Base-by-base conservation (phyloP, 2,888 invertebrate species). In the Tachina lurida region DNA sequence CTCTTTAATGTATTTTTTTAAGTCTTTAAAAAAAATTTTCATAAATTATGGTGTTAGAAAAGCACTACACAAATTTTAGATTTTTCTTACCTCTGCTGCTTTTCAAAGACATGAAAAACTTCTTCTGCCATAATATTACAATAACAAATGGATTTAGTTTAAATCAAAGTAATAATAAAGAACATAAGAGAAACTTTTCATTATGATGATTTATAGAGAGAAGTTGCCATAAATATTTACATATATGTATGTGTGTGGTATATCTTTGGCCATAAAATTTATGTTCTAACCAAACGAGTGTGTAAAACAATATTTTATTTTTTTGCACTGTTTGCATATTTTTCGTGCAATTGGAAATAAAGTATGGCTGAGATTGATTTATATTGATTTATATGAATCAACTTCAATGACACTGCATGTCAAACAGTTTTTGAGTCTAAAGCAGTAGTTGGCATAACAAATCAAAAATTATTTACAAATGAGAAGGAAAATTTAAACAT, bases 11-110 rank as follows among this genome's bases (percentile, higher is more conserved):
- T 60, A n/a, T n/a, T n/a, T 65, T 84, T 71, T 74, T 62, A 62
- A 78, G 60, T 17, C 67, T 68, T 73, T 41, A 67, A 78, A 82
- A 84, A 78, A 73, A 78, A 82, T 78, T 78, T 67, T 84, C 83
- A 73, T 84, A 84, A 84, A 84, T 84, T 78, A 84, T 73, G 22
- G 73, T 10, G 39, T 78, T 78, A 67, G 39, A 67, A 54, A 49
- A 74, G 43, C 68, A 68, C 17, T 78, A 31, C 15, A 13, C 8
- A 67, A 56, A 47, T 67, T 68, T 45, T 2, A 39, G 5, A 80
- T 19, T 17, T 22, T 47, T 65, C 13, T 58, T 58, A 47, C 39
- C 47, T 74, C 8, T 41, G 17, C 22, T 31, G 31, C 31, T 31
- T 10, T 41, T 15, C 2, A 47, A 41, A 49, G 10, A 49, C 19